These are phyloP conservation scores for Dysdera silvatica DNA, from an alignment of 1,140 invertebrate species.

Conservation along the genomic window DNA sequence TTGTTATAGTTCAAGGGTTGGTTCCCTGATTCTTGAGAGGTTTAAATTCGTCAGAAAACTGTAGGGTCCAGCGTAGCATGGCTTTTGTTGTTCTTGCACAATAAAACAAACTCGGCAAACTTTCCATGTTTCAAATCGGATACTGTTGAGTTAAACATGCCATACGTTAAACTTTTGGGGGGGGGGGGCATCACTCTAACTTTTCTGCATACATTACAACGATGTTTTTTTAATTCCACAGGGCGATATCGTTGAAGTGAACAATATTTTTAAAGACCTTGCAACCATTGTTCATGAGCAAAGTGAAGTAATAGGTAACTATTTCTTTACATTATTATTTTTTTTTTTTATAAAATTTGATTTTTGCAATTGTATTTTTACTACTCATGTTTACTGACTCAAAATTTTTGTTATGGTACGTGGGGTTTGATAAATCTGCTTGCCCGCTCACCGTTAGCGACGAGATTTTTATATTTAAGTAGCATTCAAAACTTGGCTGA, in stretches of 20 bases:
- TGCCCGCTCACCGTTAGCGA: too few relatives aligned
- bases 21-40: too few relatives aligned
- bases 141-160: neutral
- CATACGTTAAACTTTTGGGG: conserved; percentile 4
- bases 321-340: conserved; percentile 9
- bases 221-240: conserved; percentile 48
- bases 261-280: conserved; percentile 97
- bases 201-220: neutral
- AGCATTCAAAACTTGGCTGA: too few relatives aligned
- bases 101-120: too few relatives aligned
- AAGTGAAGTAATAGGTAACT: conserved; percentile 70
- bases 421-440: too few relatives aligned
- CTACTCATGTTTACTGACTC: neutral
- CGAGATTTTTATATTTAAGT: too few relatives aligned
- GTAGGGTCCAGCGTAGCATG: too few relatives aligned
- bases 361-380: neutral
- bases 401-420: neutral
- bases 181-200: too few relatives aligned
- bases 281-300: conserved; percentile 94
- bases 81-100: too few relatives aligned
- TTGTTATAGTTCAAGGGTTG: too few relatives aligned
- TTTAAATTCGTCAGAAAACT: too few relatives aligned
- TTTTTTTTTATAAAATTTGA: neutral
- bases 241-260: conserved; percentile 89
- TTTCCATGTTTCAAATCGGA: too few relatives aligned